These are phyloP conservation scores for Tolypeutes matacus DNA, from an alignment of 2,797 vertebrate species.

Conservation along the genomic window DNA sequence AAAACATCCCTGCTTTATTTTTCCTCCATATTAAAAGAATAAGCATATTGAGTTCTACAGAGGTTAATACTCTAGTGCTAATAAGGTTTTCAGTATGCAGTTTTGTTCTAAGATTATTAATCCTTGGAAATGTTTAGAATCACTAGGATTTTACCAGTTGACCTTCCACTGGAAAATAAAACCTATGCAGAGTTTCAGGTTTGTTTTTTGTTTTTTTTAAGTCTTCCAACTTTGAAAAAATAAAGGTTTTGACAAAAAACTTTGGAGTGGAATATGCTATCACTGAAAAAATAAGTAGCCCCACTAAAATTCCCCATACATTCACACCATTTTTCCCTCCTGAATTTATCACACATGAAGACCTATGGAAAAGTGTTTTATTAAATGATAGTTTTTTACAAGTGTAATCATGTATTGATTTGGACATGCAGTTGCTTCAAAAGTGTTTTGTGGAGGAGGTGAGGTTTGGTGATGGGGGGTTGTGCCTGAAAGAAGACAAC, in stretches of 20 bases:
- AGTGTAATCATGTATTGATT: conserved; percentile 1
- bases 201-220: background rate
- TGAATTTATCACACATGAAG: background rate
- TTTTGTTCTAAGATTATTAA: background rate
- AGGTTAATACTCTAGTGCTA: background rate
- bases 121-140: conserved; percentile 26
- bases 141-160: background rate
- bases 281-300: conserved; percentile 11
- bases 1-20: background rate
- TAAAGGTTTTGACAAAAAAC: background rate
- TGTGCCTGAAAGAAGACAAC: background rate
- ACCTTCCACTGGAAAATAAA: background rate
- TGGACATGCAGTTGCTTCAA: background rate
- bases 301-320: background rate
- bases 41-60: background rate
- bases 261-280: background rate
- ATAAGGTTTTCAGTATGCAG: background rate
- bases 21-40: background rate
- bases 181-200: background rate
- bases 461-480: background rate
- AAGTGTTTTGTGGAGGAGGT: conserved; percentile 26
- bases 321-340: background rate
- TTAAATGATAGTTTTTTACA: conserved; percentile 21
- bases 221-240: conserved; percentile 24
- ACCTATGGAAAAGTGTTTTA: background rate